phyloP scores from a whole-genome alignment of 2,888 invertebrate genomes.

The Agrochola litura region DNA sequence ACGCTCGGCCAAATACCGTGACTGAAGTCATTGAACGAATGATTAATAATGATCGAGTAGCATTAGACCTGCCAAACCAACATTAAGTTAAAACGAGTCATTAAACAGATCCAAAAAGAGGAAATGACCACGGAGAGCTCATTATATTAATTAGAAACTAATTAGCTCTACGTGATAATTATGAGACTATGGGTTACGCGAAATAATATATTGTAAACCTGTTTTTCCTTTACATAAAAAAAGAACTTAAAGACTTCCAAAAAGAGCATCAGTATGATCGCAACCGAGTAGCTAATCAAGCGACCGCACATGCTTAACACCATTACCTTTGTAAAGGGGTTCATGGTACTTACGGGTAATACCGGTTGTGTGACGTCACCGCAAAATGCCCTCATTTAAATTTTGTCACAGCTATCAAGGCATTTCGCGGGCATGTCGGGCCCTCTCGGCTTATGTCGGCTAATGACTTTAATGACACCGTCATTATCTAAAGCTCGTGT shows the following conservation, averaged over 20 bases:
- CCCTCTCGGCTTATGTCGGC: constrained; percentile 28
- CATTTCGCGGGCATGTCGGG: constrained; percentile 43
- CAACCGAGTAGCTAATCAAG: constrained; percentile 5
- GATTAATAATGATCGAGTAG: constrained; percentile 43
- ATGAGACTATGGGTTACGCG: neutral
- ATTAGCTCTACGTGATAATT: neutral
- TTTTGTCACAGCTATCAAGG: constrained; percentile 54
- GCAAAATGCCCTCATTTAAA: constrained; percentile 47
- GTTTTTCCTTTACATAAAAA: neutral
- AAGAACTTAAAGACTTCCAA: neutral
- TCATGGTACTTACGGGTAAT: constrained; percentile 35
- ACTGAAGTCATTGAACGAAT: constrained; percentile 57
- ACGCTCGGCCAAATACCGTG: constrained; percentile 50
- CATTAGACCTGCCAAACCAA: constrained; percentile 45
- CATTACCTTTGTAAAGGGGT: constrained; percentile 33
- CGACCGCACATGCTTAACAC: constrained; percentile 13
- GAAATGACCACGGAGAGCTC: neutral
- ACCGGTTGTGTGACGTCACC: constrained; percentile 57
- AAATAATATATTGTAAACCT: neutral
- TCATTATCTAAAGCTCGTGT: constrained; percentile 42
- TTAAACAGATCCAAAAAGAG: constrained; percentile 25
- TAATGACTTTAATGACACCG: constrained; percentile 49
- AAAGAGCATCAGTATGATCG: neutral
- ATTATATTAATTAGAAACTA: constrained; percentile 21
- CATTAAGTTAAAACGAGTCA: constrained; percentile 33